Evolutionary conservation across 2,888 invertebrate species (phyloP).

Genomic region (Ophion ellenae): DNA sequence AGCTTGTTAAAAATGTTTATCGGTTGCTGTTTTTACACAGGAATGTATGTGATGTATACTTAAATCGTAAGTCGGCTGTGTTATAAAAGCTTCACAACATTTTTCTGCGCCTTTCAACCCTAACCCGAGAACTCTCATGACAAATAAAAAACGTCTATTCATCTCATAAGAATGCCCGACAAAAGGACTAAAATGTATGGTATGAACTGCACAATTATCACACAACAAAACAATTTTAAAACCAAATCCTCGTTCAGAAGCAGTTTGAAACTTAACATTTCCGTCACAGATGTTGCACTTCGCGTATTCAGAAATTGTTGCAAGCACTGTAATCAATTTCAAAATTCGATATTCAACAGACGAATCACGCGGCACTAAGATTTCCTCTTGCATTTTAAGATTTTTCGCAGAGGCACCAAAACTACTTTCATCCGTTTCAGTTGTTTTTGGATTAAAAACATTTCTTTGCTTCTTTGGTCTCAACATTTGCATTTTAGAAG

Average conservation of each 20-base stretch:
- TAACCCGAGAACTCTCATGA: slow-evolving; percentile 70
- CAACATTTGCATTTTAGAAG: background rate
- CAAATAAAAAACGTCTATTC: slow-evolving; percentile 3
- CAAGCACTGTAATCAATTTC: slow-evolving; percentile 65
- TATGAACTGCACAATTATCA: too few species aligned
- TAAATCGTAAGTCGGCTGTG: too few species aligned
- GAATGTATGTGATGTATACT: too few species aligned
- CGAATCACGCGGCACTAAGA: slow-evolving; percentile 62
- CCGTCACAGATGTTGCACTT: slow-evolving; percentile 66
- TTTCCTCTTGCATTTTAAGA: slow-evolving; percentile 62
- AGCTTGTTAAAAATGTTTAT: slow-evolving; percentile 64
- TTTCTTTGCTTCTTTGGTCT: slow-evolving; percentile 37
- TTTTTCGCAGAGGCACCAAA: slow-evolving; percentile 61
- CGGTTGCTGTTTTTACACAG: slow-evolving; percentile 12
- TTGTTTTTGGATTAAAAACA: too few species aligned
- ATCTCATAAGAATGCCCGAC: too few species aligned
- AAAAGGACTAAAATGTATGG: too few species aligned
- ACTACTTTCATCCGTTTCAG: too few species aligned
- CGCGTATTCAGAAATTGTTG: slow-evolving; percentile 62
- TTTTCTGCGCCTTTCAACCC: slow-evolving; percentile 70
- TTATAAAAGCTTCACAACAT: too few species aligned
- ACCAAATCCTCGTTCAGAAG: too few species aligned
- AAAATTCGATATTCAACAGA: slow-evolving; percentile 66
- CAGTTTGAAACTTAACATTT: slow-evolving; percentile 42
- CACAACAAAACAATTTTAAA: too few species aligned